Evolutionary conservation across 2,113 vertebrate species (phyloP).

Genomic region (Neodontobutis hainanensis): DNA sequence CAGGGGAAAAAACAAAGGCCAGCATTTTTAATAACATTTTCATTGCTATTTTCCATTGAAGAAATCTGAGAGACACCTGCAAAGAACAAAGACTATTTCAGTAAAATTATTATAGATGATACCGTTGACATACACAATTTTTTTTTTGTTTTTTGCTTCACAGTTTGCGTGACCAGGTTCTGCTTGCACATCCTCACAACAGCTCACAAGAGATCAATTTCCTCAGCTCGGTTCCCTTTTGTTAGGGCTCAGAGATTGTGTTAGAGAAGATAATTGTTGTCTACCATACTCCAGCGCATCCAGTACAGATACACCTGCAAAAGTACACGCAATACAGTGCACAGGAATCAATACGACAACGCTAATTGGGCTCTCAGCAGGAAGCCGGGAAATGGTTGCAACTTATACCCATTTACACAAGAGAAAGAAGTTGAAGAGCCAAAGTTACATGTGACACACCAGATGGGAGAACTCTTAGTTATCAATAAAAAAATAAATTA

Average conservation of each 20-base stretch:
- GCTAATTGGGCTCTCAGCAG: slow-evolving; percentile 64
- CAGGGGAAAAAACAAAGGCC: too few relatives aligned
- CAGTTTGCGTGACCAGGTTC: neutral
- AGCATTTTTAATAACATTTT: too few relatives aligned
- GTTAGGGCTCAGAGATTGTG: slow-evolving; percentile 52
- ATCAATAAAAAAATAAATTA: slow-evolving; percentile 27
- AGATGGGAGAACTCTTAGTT: slow-evolving; percentile 18
- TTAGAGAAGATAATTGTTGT: slow-evolving; percentile 62
- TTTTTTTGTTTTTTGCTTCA: slow-evolving; percentile 13
- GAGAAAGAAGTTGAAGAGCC: slow-evolving; percentile 25
- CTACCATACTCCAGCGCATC: slow-evolving; percentile 27
- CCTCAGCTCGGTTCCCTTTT: slow-evolving; percentile 40
- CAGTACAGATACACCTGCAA: slow-evolving; percentile 57
- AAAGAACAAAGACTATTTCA: neutral
- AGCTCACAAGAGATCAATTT: slow-evolving; percentile 54
- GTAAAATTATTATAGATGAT: slow-evolving; percentile 4
- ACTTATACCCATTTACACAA: slow-evolving; percentile 32
- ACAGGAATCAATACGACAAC: slow-evolving; percentile 51
- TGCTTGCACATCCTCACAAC: slow-evolving; percentile 19
- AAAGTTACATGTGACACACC: slow-evolving; percentile 37
- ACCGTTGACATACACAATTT: neutral
- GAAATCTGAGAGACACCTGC: too few relatives aligned
- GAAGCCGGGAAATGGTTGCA: slow-evolving; percentile 39
- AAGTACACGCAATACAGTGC: slow-evolving; percentile 41
- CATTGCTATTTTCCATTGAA: too few relatives aligned